phyloP scores from a whole-genome alignment of 2,113 vertebrate genomes.

The Galeopterus variegatus region DNA sequence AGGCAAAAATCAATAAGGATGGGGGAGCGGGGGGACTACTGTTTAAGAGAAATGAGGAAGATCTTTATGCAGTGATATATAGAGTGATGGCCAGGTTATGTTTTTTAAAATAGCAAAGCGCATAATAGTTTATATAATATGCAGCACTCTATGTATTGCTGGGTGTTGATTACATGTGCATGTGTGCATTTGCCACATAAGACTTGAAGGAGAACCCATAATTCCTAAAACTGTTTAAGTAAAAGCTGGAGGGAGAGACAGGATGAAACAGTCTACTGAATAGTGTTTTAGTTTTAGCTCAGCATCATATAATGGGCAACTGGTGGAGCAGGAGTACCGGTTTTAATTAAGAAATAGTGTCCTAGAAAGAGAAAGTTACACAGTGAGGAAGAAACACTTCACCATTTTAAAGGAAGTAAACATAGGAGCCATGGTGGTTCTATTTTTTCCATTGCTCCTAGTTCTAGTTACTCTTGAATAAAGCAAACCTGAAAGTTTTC shows the following conservation, averaged over 20 bases:
- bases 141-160: not conserved
- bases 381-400: not conserved
- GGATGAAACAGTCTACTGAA: not conserved
- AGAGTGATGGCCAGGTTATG: not conserved
- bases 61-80: not conserved
- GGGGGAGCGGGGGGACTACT: not conserved
- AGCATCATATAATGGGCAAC: not conserved
- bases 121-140: not conserved
- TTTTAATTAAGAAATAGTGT: constrained; percentile 40
- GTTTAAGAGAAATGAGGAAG: not conserved
- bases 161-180: not conserved
- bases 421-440: not conserved
- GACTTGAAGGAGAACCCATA: not conserved
- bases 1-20: not conserved
- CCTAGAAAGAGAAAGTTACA: not conserved
- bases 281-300: not conserved
- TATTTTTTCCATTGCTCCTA: not conserved
- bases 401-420: constrained; percentile 1
- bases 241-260: not conserved
- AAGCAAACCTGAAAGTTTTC: not conserved
- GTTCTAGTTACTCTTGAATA: not conserved
- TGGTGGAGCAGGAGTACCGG: not conserved
- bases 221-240: not conserved
- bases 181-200: not conserved
- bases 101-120: not conserved